Evolutionary conservation across 2,113 vertebrate species (phyloP).

Genomic region (Psittacula cyanocephala): DNA sequence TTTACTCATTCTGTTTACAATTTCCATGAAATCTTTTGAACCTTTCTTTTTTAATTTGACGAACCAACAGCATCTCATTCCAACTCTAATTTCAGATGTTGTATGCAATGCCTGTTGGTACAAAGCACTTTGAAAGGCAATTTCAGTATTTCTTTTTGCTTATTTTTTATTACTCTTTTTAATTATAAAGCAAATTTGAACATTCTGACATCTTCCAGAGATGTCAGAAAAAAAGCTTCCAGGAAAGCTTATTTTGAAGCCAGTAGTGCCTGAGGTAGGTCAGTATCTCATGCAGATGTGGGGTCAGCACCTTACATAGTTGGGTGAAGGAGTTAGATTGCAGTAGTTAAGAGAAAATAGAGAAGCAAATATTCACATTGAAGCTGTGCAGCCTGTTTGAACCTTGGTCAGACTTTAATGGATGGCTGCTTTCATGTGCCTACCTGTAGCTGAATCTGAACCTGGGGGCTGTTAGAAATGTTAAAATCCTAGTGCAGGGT

Average conservation of each 20-base stretch:
- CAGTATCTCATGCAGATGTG: neutral
- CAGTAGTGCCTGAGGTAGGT: neutral
- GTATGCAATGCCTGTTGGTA: neutral
- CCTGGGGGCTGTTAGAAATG: neutral
- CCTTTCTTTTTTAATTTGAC: neutral
- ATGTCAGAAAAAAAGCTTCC: no score
- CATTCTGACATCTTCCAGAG: neutral
- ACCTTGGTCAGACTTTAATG: neutral
- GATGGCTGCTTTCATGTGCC: neutral
- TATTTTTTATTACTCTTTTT: neutral
- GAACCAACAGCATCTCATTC: neutral
- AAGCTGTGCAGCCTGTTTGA: neutral
- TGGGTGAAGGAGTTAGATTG: neutral
- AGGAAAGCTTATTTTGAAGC: neutral
- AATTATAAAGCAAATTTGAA: neutral
- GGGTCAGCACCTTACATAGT: neutral
- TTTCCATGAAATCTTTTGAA: neutral
- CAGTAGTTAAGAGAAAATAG: neutral
- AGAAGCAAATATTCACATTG: neutral
- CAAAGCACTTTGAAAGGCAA: neutral
- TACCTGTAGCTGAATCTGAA: neutral
- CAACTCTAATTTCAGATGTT: neutral
- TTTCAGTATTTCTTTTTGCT: neutral
- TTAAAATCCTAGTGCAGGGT: neutral
- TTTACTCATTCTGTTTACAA: neutral